Evolutionary conservation across 2,113 vertebrate species (phyloP).

Genomic region (Dromiciops gliroides): DNA sequence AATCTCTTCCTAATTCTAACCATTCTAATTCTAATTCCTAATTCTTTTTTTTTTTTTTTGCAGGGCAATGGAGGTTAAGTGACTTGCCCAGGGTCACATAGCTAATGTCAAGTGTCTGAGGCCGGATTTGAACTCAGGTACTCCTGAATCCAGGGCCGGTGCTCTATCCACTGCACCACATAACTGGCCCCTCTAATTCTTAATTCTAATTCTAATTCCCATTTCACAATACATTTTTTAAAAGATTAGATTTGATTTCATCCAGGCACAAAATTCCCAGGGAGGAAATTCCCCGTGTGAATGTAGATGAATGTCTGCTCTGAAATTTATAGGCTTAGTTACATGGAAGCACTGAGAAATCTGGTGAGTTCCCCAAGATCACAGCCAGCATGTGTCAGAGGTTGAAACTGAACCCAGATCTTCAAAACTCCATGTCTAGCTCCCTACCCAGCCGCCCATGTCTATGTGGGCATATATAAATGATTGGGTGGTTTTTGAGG

Average conservation of each 20-base stretch:
- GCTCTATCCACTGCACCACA: too few species aligned
- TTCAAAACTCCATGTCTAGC: not conserved
- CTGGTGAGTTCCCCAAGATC: slow-evolving; percentile 10
- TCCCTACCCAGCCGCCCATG: not conserved
- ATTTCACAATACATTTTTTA: not conserved
- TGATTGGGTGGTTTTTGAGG: too few species aligned
- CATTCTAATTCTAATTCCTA: too few species aligned
- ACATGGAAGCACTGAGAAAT: not conserved
- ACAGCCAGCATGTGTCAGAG: not conserved
- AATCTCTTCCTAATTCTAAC: not conserved
- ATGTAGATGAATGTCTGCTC: not conserved
- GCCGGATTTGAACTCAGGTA: too few species aligned
- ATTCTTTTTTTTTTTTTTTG: too few species aligned
- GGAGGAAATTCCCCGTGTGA: not conserved
- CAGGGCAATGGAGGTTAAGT: too few species aligned
- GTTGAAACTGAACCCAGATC: not conserved
- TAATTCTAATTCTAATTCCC: not conserved
- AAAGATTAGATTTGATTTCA: not conserved
- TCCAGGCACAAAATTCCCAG: not conserved
- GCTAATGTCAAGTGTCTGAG: too few species aligned
- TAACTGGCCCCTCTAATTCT: too few species aligned
- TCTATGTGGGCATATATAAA: too few species aligned
- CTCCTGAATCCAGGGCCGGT: too few species aligned
- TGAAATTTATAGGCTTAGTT: not conserved
- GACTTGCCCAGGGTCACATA: too few species aligned